A percentile compares a stretch with the other conserved stretches of the same genome.
phyloP scores from a whole-genome alignment of 2,888 invertebrate species.

The Acrobasis suavella region DNA sequence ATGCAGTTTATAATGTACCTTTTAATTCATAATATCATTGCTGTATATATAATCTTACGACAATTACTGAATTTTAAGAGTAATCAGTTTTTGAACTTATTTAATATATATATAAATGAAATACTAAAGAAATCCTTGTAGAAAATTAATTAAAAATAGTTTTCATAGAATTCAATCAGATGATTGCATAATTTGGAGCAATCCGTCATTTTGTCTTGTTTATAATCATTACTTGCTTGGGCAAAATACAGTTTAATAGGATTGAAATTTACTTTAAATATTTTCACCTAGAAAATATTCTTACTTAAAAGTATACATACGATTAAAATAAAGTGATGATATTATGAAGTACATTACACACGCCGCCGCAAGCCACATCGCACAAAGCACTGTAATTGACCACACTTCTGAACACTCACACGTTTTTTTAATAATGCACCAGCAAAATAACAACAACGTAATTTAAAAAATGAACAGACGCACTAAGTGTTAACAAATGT shows the following conservation, averaged over 20 bases:
- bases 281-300: too few relatives aligned
- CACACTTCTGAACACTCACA: neutral
- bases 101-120: too few relatives aligned
- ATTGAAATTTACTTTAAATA: too few relatives aligned
- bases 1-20: conserved; percentile 17
- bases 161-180: too few relatives aligned
- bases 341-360: conserved; percentile 9
- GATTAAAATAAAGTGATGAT: neutral
- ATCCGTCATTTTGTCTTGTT: too few relatives aligned
- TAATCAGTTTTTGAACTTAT: too few relatives aligned
- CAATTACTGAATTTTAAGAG: neutral
- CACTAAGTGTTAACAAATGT: neutral
- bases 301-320: too few relatives aligned
- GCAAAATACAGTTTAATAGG: too few relatives aligned
- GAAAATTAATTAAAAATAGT: too few relatives aligned
- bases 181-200: too few relatives aligned
- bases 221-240: too few relatives aligned
- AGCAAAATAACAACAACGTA: neutral
- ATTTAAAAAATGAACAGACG: neutral
- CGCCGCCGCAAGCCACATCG: conserved; percentile 2
- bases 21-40: conserved; percentile 6
- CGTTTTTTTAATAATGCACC: neutral
- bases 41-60: neutral
- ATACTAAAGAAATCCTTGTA: too few relatives aligned
- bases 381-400: conserved; percentile 4